Percentiles rank a stretch among this genome's conserved stretches.
phyloP scores from a whole-genome alignment of 2,113 vertebrate species.

The Himantopus leucocephalus region DNA sequence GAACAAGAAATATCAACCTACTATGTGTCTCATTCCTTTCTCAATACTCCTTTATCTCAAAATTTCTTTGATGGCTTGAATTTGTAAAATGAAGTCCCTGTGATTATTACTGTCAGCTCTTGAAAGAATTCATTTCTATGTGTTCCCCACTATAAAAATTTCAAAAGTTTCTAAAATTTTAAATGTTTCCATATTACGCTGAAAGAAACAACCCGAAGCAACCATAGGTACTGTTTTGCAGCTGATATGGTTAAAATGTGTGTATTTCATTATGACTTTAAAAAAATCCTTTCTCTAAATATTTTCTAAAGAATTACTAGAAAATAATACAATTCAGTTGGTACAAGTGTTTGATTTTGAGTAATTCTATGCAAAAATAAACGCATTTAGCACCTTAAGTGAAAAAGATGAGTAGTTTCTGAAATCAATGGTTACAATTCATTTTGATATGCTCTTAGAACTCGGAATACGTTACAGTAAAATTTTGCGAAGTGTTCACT shows the following conservation, averaged over 20 bases:
- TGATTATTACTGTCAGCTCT: not conserved
- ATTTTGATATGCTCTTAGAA: not conserved
- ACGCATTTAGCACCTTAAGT: not conserved
- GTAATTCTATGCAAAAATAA: not conserved
- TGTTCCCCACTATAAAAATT: not conserved
- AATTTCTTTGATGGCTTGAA: not conserved
- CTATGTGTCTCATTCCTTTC: not conserved
- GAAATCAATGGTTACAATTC: not conserved
- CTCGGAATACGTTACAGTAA: not conserved
- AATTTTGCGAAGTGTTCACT: not conserved
- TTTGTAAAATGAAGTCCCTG: not conserved
- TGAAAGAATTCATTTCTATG: not conserved
- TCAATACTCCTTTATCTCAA: not conserved
- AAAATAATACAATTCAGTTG: not conserved
- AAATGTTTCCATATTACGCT: not conserved
- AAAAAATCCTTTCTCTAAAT: not conserved
- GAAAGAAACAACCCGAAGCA: not conserved
- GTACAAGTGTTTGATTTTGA: not conserved
- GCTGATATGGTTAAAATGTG: not conserved
- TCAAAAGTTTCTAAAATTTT: not conserved
- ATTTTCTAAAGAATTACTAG: not conserved
- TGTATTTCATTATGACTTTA: not conserved
- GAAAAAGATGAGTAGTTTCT: not conserved
- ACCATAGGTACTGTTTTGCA: not conserved
- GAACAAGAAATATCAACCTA: not conserved